Conservation (phyloP, 2,888 invertebrate genomes). For the Diadegma fenestrale region DNA sequence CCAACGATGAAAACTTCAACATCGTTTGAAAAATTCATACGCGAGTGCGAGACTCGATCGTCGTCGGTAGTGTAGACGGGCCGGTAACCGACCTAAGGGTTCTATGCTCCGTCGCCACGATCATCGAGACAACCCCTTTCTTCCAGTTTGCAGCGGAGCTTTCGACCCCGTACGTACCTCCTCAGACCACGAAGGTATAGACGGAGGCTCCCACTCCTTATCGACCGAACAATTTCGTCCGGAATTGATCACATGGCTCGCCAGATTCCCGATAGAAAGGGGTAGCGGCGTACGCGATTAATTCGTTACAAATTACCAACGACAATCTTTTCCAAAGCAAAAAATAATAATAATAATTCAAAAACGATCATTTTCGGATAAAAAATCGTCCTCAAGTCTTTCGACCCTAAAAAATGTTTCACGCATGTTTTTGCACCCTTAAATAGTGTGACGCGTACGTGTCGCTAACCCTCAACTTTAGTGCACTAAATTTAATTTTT, state of each 20-base stretch:
- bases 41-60: conserved; percentile 23
- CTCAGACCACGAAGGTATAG: conserved; percentile 57
- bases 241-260: conserved; percentile 68
- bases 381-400: not conserved
- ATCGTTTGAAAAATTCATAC: not conserved
- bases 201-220: conserved; percentile 78
- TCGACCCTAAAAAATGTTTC: not conserved
- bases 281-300: conserved; percentile 74
- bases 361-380: not conserved
- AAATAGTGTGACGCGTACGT: conserved; percentile 47
- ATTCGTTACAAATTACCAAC: not conserved
- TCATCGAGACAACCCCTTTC: conserved; percentile 60
- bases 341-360: not conserved
- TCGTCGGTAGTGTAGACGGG: conserved; percentile 68
- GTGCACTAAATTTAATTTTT: conserved; percentile 2
- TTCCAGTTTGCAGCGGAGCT: conserved; percentile 54
- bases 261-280: conserved; percentile 78
- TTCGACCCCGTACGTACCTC: conserved; percentile 39
- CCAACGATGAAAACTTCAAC: no score
- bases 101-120: conserved; percentile 41
- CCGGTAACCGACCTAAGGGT: conserved; percentile 68
- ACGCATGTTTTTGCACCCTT: conserved; percentile 51
- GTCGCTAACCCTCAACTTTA: not conserved
- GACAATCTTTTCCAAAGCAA: not conserved
- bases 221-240: conserved; percentile 79